phyloP scores from a whole-genome alignment of 1,140 invertebrate genomes.

The Eueides isabella region DNA sequence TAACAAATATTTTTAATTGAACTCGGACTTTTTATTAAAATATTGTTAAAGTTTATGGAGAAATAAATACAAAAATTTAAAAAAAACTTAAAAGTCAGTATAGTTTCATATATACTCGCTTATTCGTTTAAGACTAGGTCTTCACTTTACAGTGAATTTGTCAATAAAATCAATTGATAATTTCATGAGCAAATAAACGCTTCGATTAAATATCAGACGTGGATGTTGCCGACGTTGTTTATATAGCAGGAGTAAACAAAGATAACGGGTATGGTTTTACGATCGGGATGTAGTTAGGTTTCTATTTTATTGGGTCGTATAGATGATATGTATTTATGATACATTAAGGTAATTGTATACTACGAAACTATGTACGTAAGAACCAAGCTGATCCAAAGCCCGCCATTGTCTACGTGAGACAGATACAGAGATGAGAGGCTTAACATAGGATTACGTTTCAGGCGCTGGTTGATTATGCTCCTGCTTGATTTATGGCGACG shows the following conservation, averaged over 20 bases:
- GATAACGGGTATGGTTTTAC: constrained; percentile 66
- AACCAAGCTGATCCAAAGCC: constrained; percentile 54
- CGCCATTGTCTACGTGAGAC: constrained; percentile 67
- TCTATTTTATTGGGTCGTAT: constrained; percentile 63
- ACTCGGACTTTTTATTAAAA: no score
- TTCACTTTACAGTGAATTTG: background rate
- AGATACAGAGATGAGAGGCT: constrained; percentile 68
- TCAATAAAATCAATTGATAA: constrained; percentile 23
- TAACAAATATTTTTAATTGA: no score
- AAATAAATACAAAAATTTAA: no score
- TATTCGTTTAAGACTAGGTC: background rate
- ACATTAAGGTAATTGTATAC: constrained; percentile 55
- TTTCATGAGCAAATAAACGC: constrained; percentile 31
- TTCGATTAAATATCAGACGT: constrained; percentile 49
- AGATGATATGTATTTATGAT: constrained; percentile 56
- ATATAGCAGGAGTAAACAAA: constrained; percentile 64
- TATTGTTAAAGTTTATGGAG: no score
- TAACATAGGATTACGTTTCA: constrained; percentile 67
- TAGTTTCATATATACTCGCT: background rate
- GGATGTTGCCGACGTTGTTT: constrained; percentile 43
- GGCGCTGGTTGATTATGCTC: constrained; percentile 74
- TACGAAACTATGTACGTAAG: constrained; percentile 49
- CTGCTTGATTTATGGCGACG: constrained; percentile 78
- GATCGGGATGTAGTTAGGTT: constrained; percentile 59
- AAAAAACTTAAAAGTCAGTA: no score